Evolutionary conservation across 2,888 invertebrate genomes (phyloP).

Genomic region (Prosapia bicincta): DNA sequence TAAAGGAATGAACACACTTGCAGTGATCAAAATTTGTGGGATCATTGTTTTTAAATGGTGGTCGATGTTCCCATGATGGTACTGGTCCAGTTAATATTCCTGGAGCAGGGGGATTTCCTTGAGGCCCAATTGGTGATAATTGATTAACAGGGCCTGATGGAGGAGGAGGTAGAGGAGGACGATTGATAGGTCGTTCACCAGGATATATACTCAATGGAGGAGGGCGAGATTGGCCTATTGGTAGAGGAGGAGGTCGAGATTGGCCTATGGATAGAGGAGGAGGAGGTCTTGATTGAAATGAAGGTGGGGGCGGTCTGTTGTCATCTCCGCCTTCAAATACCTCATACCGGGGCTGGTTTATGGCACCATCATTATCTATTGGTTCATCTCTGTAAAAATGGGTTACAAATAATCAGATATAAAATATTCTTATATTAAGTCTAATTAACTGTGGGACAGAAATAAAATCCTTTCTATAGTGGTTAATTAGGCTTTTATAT

Average conservation of each 20-base stretch:
- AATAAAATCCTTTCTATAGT: no score
- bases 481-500: no score
- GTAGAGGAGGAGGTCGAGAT: slow-evolving; percentile 5
- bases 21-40: slow-evolving; percentile 45
- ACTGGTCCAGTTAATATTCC: slow-evolving; percentile 46
- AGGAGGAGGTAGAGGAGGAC: slow-evolving; percentile 7
- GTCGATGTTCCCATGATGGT: slow-evolving; percentile 45
- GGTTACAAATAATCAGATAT: no score
- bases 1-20: slow-evolving; percentile 54
- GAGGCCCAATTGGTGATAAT: neutral
- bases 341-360: neutral
- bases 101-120: slow-evolving; percentile 9
- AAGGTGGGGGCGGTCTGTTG: neutral
- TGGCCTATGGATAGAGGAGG: slow-evolving; percentile 3
- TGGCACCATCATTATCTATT: slow-evolving; percentile 9
- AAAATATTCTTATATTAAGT: no score
- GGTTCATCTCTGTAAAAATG: neutral
- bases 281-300: slow-evolving; percentile 1
- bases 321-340: slow-evolving; percentile 11
- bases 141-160: neutral
- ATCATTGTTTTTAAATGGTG: slow-evolving; percentile 35
- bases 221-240: neutral
- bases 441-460: no score
- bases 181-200: slow-evolving; percentile 1
- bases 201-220: slow-evolving; percentile 2